Conservation (phyloP, 2,888 invertebrate genomes). For the Hirtodrosophila duncani region DNA sequence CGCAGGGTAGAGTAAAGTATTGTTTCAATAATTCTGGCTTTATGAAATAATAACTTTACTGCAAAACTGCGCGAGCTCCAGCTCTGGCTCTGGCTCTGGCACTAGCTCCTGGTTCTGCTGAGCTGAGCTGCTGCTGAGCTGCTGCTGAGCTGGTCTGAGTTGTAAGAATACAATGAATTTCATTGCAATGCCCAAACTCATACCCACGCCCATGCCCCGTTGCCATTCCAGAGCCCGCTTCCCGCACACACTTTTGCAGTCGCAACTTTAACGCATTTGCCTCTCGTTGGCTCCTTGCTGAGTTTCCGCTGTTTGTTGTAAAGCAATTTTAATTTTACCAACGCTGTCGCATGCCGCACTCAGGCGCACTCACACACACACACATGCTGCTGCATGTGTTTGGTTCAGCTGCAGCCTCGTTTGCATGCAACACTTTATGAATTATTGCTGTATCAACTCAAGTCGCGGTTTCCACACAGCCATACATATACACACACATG, state of each 20-base stretch:
- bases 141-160: constrained; percentile 49
- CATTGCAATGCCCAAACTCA: constrained; percentile 21
- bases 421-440: constrained; percentile 75
- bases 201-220: background rate
- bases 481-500: constrained; percentile 21
- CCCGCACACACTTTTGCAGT: constrained; percentile 11
- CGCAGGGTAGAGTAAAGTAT: constrained; percentile 55
- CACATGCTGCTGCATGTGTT: constrained; percentile 23
- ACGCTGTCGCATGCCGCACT: constrained; percentile 61
- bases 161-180: constrained; percentile 68
- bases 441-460: constrained; percentile 74
- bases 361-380: constrained; percentile 16
- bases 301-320: constrained; percentile 73
- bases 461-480: constrained; percentile 66
- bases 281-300: constrained; percentile 43
- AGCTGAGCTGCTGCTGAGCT: constrained; percentile 8
- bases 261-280: constrained; percentile 31
- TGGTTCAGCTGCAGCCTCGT: constrained; percentile 70
- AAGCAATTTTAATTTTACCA: constrained; percentile 71
- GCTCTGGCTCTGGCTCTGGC: background rate
- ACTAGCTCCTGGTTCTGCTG: constrained; percentile 10
- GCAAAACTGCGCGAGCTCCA: constrained; percentile 33
- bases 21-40: constrained; percentile 75
- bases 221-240: constrained; percentile 2
- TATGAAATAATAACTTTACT: constrained; percentile 75